Base-by-base conservation (phyloP, 2,888 invertebrate genomes). In the Drosophila mettleri region DNA sequence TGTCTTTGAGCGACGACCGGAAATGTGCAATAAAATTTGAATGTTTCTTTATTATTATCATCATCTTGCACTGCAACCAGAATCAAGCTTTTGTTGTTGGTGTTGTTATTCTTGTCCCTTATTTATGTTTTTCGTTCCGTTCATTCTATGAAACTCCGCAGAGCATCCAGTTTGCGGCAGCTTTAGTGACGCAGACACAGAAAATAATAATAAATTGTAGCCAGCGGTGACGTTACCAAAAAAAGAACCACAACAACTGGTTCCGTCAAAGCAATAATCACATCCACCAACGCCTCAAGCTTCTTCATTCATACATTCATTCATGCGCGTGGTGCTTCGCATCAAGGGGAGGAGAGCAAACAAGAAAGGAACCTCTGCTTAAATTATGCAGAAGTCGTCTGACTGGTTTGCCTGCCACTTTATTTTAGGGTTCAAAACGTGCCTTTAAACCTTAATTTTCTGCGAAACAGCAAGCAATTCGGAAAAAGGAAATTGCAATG, bases 21-120 rank as follows among this genome's bases (percentile, higher is more conserved):
- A 89, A 89, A 90, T 90, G 89, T 89, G 90, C 88, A 89, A 89
- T 87, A 87, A 87, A 87, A 88, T 89, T 88, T 88, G 87, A 88
- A 88, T 89, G 89, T 89, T 89, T 88, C 88, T 89, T 88, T 85
- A 88, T 88, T 86, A 89, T 89, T 85, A 89, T 88, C 87, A 83
- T 86, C 86, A 85, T 87, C 87, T 84, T 86, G 85, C 68, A 69
- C 82, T 65, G 81, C 84, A 64, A 65, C 45, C 69, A 73, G 75
- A 39, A 53, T 29, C 29, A 39, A 75, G 75, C 69, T 61, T 45
- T 59, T 68, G 39, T 64, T 69, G 62, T 61, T 68, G 39, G 57
- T 62, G 62, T 63, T 63, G 36, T 63, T 74, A 29, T 53, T 53
- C 39, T 31, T 41, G 74, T 73, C 52, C 74, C 12, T 27, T 72